Evolutionary conservation across 2,797 vertebrate species (phyloP), one percentile per base, ranked within the genome.

Genomic region (Triplophysa bombifrons): DNA sequence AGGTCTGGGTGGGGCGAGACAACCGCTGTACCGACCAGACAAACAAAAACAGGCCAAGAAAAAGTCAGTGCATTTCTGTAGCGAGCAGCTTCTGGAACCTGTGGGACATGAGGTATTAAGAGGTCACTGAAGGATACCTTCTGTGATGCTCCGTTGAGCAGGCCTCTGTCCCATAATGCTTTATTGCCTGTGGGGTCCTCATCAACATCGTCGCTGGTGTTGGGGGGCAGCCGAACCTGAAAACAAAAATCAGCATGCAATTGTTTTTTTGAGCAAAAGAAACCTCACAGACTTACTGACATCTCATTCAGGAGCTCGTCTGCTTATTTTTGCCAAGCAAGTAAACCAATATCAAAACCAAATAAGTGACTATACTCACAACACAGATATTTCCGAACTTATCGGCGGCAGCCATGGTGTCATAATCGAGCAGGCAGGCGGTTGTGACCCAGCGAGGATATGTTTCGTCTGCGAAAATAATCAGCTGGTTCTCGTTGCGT

Each of bases 111-210:
- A 51, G 25, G 25, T 38, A 25, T 64, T 78, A 30, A 22, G 30
- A 44, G 69, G 16, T 41, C 6, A 30, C 17, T 13, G 34, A 7
- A 44, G 48, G 12, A 10, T 94, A 99, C 98, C 96, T 99, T 99
- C 87, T 99, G 98, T 0, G 98, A 99, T 0, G 98, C 98, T 74
- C 98, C 98, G 2, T 99, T 99, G 13, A 99, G 96, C 30, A 99
- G 94, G 0, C 98, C 98, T 48, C 98, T 92, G 88, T 99, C 98
- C 98, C 98, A 99, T n/a, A 99, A 87, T 0, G 97, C 98, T 91
- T 99, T 99, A 93, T 99, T 99, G 80, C 98, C 98, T 0, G 98
- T 99, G 25, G 98, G 97, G 87, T 99, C 98, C 84, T 99, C 98
- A 68, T 99, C 98, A 25, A 99, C 98, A 69, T 99, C 98, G 3